Evolutionary conservation across 2,113 vertebrate species (phyloP).

Genomic region (Cephalopterus ornatus): DNA sequence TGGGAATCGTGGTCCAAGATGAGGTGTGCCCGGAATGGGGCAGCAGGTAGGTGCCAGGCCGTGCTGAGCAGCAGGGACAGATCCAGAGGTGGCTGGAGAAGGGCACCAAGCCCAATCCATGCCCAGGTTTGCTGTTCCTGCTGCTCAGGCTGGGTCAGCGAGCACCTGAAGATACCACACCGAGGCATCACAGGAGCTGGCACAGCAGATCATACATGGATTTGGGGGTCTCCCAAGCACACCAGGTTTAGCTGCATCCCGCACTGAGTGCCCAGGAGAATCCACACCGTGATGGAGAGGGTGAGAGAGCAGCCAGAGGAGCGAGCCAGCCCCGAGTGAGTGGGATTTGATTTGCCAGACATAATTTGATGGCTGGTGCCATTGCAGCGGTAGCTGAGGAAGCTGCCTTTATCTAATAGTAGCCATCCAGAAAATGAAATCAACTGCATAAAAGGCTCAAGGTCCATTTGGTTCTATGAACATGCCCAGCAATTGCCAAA

Average conservation of each 20-base stretch:
- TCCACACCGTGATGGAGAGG: rapidly evolving
- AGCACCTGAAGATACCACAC: rapidly evolving
- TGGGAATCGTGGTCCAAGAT: background rate
- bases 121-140: background rate
- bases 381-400: background rate
- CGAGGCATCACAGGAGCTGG: background rate
- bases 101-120: rapidly evolving
- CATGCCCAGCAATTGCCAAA: background rate
- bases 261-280: rapidly evolving
- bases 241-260: background rate
- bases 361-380: background rate
- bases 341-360: background rate
- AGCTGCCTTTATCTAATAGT: constrained; percentile 13
- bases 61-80: background rate
- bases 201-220: rapidly evolving
- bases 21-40: background rate
- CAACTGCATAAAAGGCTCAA: background rate
- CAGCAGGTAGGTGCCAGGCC: background rate
- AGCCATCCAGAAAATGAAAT: constrained; percentile 42
- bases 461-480: background rate
- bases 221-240: background rate
- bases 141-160: background rate
- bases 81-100: background rate
- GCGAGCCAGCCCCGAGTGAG: background rate
- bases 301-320: background rate